phyloP scores from a whole-genome alignment of 1,140 invertebrate genomes.

The Stegodyphus mimosarum region DNA sequence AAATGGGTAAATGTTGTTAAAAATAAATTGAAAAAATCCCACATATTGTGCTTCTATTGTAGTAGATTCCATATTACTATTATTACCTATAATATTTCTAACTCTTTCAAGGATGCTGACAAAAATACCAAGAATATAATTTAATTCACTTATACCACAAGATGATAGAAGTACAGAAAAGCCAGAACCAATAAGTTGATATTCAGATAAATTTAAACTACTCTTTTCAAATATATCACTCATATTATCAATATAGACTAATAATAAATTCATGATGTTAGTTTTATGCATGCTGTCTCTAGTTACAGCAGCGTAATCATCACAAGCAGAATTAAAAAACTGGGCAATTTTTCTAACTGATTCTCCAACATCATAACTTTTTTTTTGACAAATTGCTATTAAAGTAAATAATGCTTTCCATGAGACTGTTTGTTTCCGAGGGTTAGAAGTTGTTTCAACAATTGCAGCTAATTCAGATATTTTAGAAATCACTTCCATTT shows the following conservation, averaged over 20 bases:
- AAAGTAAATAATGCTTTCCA: conserved; percentile 49
- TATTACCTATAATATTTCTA: background rate
- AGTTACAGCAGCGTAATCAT: background rate
- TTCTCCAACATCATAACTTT: background rate
- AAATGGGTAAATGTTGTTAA: conserved; percentile 29
- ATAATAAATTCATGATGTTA: conserved; percentile 41
- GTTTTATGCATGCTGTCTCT: conserved; percentile 32
- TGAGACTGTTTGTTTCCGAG: conserved; percentile 20
- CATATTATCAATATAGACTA: conserved; percentile 44
- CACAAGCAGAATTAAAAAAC: conserved; percentile 24
- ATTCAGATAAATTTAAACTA: conserved; percentile 25
- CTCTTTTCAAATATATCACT: conserved; percentile 27
- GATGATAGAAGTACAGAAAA: conserved; percentile 13
- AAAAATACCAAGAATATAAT: conserved; percentile 28
- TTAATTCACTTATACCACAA: conserved; percentile 28
- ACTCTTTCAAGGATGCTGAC: conserved; percentile 25
- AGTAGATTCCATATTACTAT: background rate
- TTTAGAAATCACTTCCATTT: conserved; percentile 21
- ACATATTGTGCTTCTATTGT: background rate
- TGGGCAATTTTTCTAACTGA: background rate
- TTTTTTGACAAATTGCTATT: conserved; percentile 25
- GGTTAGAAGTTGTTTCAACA: conserved; percentile 1
- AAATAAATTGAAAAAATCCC: conserved; percentile 5
- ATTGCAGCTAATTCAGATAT: conserved; percentile 23
- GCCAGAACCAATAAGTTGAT: conserved; percentile 12